Conservation (phyloP, 2,888 invertebrate species). For the Tridacna crocea region DNA sequence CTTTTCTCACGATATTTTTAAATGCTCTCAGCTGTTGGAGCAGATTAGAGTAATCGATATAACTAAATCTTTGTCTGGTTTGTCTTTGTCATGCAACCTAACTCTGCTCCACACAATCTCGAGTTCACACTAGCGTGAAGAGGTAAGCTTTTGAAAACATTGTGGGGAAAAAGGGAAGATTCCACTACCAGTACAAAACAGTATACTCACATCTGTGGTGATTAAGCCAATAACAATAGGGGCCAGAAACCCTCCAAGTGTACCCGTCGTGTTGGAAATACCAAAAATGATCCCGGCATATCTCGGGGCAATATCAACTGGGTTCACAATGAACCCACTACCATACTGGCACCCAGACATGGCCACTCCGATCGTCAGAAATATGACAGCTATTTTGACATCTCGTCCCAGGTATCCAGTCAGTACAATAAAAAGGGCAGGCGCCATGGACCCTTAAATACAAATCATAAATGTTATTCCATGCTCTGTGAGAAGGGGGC, state of each 20-base stretch:
- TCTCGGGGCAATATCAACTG: conserved; percentile 80
- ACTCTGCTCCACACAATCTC: too few species aligned
- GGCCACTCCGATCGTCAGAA: conserved; percentile 75
- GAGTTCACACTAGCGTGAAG: too few species aligned
- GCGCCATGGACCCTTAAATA: conserved; percentile 68
- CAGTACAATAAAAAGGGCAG: conserved; percentile 71
- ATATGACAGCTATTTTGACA: conserved; percentile 63
- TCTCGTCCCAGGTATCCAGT: conserved; percentile 73
- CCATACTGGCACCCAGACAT: conserved; percentile 73
- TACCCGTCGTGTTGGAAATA: conserved; percentile 77
- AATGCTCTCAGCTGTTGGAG: too few species aligned
- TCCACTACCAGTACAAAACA: too few species aligned
- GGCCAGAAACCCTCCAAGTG: conserved; percentile 78
- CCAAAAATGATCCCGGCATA: conserved; percentile 80
- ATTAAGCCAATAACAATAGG: conserved; percentile 75
- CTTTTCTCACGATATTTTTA: too few species aligned
- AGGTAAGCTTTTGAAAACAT: too few species aligned
- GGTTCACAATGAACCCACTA: conserved; percentile 78
- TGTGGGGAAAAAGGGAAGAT: too few species aligned
- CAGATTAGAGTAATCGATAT: too few species aligned
- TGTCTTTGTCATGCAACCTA: too few species aligned
- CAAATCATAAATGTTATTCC: not conserved
- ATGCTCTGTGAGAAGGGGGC: too few species aligned
- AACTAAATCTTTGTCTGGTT: too few species aligned
- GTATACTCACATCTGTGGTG: conserved; percentile 66